phyloP scores from a whole-genome alignment of 2,797 vertebrate species.

The Argyrosomus regius region DNA sequence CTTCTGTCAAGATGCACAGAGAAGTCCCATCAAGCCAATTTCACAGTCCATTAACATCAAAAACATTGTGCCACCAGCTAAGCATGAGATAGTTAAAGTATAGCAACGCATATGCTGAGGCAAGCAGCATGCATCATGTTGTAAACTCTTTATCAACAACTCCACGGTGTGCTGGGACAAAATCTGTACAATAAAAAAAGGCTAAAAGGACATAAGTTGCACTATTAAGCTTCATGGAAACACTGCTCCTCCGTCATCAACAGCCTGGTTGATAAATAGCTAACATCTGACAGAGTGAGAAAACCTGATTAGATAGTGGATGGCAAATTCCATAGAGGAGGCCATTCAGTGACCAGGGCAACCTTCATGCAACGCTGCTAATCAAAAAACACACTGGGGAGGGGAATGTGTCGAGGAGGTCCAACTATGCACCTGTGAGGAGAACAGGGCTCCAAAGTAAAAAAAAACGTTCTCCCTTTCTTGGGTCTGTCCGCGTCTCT shows the following conservation, averaged over 20 bases:
- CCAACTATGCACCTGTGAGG: conserved; percentile 59
- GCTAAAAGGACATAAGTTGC: not conserved
- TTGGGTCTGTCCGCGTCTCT: not conserved
- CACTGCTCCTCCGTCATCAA: conserved; percentile 19
- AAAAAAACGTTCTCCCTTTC: conserved; percentile 17
- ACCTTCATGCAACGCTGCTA: conserved; percentile 77
- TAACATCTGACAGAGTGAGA: conserved; percentile 43
- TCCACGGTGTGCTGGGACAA: conserved; percentile 9
- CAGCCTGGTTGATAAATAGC: conserved; percentile 44
- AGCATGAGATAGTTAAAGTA: conserved; percentile 38
- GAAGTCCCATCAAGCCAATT: conserved; percentile 45
- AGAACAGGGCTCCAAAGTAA: conserved; percentile 31
- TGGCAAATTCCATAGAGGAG: conserved; percentile 76
- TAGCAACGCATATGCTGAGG: conserved; percentile 22
- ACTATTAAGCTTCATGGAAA: conserved; percentile 18
- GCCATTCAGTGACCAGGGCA: conserved; percentile 45
- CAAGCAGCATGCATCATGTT: not conserved
- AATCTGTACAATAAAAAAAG: conserved; percentile 30
- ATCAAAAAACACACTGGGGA: conserved; percentile 82
- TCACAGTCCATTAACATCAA: conserved; percentile 43
- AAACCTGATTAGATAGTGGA: conserved; percentile 79
- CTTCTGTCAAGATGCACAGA: conserved; percentile 15
- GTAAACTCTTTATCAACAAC: conserved; percentile 42
- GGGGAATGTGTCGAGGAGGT: conserved; percentile 80
- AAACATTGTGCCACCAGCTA: conserved; percentile 34